Conservation (phyloP, 2,888 invertebrate genomes). For the Melanophora roralis region DNA sequence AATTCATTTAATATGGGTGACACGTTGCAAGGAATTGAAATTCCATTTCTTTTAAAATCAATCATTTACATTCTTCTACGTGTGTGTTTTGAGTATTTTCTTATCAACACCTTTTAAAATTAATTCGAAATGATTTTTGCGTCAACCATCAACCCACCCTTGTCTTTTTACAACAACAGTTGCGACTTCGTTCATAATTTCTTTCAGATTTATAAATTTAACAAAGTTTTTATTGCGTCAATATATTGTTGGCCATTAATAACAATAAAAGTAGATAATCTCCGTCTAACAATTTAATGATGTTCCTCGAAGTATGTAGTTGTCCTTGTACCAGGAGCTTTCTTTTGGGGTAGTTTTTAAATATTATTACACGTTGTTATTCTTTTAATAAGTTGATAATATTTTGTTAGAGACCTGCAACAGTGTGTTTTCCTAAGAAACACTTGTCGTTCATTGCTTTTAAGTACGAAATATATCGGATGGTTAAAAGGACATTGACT, state of each 20-base stretch:
- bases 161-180: background rate
- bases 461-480: background rate
- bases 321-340: background rate
- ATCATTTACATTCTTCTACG: constrained; percentile 28
- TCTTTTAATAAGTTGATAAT: background rate
- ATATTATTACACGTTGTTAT: background rate
- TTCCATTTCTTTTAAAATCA: constrained; percentile 36
- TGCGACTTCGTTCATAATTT: background rate
- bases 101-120: constrained; percentile 23
- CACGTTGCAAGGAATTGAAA: constrained; percentile 40
- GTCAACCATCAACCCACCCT: background rate
- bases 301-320: constrained; percentile 52
- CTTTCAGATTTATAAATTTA: constrained; percentile 15
- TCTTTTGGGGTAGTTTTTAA: background rate
- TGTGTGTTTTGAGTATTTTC: constrained; percentile 4
- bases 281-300: constrained; percentile 75
- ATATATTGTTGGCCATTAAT: constrained; percentile 75
- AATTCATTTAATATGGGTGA: constrained; percentile 39
- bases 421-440: constrained; percentile 8
- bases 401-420: constrained; percentile 8
- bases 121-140: background rate
- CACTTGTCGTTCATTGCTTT: constrained; percentile 46
- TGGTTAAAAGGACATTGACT: too few species aligned
- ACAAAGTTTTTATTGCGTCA: constrained; percentile 66
- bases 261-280: constrained; percentile 76